A percentile compares a stretch with the other conserved stretches of the same genome.
phyloP scores from a whole-genome alignment of 1,140 invertebrate genomes.

The Drusus annulatus region DNA sequence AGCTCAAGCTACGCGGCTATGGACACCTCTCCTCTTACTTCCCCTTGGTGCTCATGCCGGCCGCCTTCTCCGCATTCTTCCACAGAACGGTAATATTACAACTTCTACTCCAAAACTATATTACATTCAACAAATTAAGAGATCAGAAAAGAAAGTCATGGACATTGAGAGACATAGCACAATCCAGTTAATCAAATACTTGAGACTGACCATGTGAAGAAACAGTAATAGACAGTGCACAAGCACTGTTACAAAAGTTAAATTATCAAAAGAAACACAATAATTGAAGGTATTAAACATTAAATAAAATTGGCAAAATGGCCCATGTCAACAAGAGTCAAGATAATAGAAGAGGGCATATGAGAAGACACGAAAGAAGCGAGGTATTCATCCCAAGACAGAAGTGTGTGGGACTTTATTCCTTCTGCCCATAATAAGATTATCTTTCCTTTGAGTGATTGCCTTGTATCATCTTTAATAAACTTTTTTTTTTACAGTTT shows the following conservation, averaged over 20 bases:
- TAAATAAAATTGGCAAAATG: too few relatives aligned
- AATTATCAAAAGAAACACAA: too few relatives aligned
- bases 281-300: too few relatives aligned
- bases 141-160: background rate
- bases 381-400: background rate
- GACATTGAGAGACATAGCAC: background rate
- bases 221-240: background rate
- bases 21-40: slow-evolving; percentile 55
- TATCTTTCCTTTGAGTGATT: too few relatives aligned
- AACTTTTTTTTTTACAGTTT: slow-evolving; percentile 62
- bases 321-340: too few relatives aligned
- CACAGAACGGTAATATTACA: slow-evolving; percentile 59
- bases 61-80: background rate
- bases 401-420: background rate
- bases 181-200: background rate
- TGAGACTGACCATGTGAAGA: too few relatives aligned
- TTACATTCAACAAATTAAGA: slow-evolving; percentile 4
- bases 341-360: too few relatives aligned
- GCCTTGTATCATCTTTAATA: background rate
- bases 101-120: too few relatives aligned
- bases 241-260: too few relatives aligned
- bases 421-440: too few relatives aligned
- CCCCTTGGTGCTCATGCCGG: slow-evolving; percentile 42
- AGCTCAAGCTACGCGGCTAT: slow-evolving; percentile 59
- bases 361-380: too few relatives aligned